A percentile compares a stretch with the other conserved stretches of the same genome.
These are phyloP conservation scores for Palythoa caribaeorum DNA, from an alignment of 92 coral and sea anemone genomes.

Conservation along the genomic window DNA sequence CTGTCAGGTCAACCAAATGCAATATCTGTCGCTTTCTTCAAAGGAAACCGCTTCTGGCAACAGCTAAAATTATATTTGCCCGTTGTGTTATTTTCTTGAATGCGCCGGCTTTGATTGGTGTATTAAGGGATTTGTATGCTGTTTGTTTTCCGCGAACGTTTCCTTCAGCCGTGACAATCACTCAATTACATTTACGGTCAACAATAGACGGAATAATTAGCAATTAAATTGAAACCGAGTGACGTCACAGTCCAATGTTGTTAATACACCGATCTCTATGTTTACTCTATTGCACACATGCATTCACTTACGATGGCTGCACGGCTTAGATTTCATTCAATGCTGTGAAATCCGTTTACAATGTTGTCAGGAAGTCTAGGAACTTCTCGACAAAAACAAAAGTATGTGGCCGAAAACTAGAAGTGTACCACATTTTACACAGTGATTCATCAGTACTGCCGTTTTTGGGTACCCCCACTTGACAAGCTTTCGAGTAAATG, in stretches of 20 bases:
- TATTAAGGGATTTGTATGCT: constrained; percentile 29
- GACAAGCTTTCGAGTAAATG: constrained; percentile 42
- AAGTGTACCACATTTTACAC: neutral
- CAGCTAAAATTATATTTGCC: constrained; percentile 37
- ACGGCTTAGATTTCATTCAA: constrained; percentile 62
- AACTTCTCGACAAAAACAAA: constrained; percentile 30
- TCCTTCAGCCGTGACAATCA: constrained; percentile 42
- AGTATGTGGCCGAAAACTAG: constrained; percentile 13
- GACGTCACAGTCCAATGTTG: constrained; percentile 67
- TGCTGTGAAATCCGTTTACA: constrained; percentile 22
- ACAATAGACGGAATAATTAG: constrained; percentile 64
- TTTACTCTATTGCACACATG: constrained; percentile 63
- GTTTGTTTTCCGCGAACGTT: constrained; percentile 40
- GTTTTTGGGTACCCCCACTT: neutral
- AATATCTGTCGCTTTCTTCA: constrained; percentile 34
- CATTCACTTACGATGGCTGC: constrained; percentile 52
- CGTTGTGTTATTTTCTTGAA: constrained; percentile 23
- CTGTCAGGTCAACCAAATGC: constrained; percentile 21
- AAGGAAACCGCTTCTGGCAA: constrained; percentile 37
- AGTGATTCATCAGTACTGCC: neutral
- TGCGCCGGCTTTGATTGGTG: constrained; percentile 50
- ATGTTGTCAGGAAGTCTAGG: constrained; percentile 42
- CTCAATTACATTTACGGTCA: constrained; percentile 44
- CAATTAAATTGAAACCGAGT: constrained; percentile 73
- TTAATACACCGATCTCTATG: constrained; percentile 47